Percentiles rank a stretch among this genome's conserved stretches.
phyloP scores from a whole-genome alignment of 2,888 invertebrate genomes.

The Hypomecis atomaria region DNA sequence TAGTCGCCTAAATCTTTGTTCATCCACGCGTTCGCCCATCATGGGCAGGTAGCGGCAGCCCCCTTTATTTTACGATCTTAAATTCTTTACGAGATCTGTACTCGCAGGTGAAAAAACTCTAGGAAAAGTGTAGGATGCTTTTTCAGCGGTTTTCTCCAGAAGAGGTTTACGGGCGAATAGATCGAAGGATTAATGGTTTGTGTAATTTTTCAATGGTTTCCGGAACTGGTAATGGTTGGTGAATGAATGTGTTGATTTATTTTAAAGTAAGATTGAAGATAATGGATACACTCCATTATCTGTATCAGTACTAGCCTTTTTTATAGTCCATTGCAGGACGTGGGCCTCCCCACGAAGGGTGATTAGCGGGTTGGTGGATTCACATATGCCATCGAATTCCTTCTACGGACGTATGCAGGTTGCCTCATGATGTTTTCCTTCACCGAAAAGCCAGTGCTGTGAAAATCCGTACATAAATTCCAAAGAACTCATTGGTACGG shows the following conservation, averaged over 20 bases:
- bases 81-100: conserved; percentile 78
- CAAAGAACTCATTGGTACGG: too few relatives aligned
- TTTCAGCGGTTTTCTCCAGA: conserved; percentile 60
- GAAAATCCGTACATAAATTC: too few relatives aligned
- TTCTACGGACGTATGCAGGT: too few relatives aligned
- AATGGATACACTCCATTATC: too few relatives aligned
- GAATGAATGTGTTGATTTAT: neutral
- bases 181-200: conserved; percentile 66
- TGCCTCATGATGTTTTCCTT: too few relatives aligned
- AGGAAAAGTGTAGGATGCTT: conserved; percentile 50
- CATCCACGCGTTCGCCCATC: conserved; percentile 57
- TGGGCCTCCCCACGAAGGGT: too few relatives aligned
- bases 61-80: conserved; percentile 82
- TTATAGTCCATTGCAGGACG: too few relatives aligned
- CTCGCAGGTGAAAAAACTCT: conserved; percentile 66
- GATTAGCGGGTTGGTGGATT: too few relatives aligned
- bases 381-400: too few relatives aligned
- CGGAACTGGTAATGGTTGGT: neutral
- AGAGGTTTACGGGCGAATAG: conserved; percentile 61
- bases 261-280: neutral
- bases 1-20: conserved; percentile 39
- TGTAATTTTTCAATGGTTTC: conserved; percentile 51
- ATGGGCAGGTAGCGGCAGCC: conserved; percentile 61
- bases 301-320: too few relatives aligned
- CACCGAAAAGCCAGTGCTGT: too few relatives aligned